These are phyloP conservation scores for Amphilophus citrinellus DNA, from an alignment of 2,113 vertebrate genomes.

Conservation along the genomic window DNA sequence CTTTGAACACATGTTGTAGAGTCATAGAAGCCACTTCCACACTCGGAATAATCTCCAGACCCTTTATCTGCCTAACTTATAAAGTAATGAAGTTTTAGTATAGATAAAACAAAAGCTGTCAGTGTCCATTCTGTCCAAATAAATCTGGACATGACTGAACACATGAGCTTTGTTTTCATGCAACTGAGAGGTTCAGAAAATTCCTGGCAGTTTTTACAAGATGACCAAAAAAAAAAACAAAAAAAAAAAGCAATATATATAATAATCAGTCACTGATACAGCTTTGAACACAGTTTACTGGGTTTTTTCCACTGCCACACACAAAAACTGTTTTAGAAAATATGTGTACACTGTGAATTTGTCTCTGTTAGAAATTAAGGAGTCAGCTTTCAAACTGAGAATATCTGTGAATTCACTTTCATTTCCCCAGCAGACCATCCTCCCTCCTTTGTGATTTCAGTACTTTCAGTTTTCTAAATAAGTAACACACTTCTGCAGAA, in stretches of 20 bases:
- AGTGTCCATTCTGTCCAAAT: not conserved
- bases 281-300: not conserved
- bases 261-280: not conserved
- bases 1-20: not conserved
- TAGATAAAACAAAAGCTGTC: not conserved
- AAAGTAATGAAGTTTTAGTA: not conserved
- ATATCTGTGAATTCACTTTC: too few species aligned
- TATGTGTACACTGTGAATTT: not conserved
- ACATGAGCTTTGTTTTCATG: not conserved
- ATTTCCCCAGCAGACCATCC: too few species aligned
- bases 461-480: not conserved
- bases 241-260: not conserved
- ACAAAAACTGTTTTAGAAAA: too few species aligned
- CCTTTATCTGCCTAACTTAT: not conserved
- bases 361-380: not conserved
- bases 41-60: not conserved
- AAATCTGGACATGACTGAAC: not conserved
- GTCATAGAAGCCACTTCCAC: not conserved
- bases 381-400: not conserved
- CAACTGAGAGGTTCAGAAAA: not conserved
- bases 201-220: not conserved
- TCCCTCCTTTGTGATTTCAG: not conserved
- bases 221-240: too few species aligned
- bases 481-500: not conserved
- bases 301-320: not conserved